Conservation (phyloP, 2,888 invertebrate genomes). For the Prosapia bicincta region DNA sequence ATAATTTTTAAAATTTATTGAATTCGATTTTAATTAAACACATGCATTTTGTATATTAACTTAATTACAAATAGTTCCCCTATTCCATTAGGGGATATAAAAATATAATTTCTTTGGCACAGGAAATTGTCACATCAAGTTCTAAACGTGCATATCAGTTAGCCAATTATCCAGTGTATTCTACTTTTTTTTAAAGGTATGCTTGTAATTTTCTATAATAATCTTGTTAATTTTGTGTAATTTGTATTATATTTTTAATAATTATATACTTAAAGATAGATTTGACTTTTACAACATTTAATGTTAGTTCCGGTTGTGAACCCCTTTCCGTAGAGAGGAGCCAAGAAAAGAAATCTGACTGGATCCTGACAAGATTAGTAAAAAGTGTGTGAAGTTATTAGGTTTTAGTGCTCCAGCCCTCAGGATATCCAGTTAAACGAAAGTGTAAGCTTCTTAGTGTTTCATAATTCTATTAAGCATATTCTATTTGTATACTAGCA, state of each 20-base stretch:
- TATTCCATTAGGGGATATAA: no score
- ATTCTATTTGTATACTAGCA: conserved; percentile 6
- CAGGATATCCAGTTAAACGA: conserved; percentile 32
- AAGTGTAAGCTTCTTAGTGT: conserved; percentile 29
- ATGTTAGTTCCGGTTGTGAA: conserved; percentile 47
- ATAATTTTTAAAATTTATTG: no score
- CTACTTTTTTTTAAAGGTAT: not conserved
- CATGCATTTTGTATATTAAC: no score
- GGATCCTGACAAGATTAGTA: conserved; percentile 35
- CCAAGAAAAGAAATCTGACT: conserved; percentile 35
- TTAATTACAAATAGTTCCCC: no score
- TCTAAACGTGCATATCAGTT: not conserved
- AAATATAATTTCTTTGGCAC: no score
- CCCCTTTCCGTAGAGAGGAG: conserved; percentile 55
- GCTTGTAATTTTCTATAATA: not conserved
- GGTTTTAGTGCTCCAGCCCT: conserved; percentile 35
- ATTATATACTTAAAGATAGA: not conserved
- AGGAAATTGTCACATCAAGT: not conserved
- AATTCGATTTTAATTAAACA: no score
- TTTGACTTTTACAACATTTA: not conserved
- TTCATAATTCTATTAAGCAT: not conserved
- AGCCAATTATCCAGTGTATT: not conserved
- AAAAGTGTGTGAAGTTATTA: conserved; percentile 41
- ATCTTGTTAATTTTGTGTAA: not conserved
- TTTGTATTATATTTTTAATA: not conserved